Conservation (phyloP, 2,113 vertebrate genomes). For the Alouatta palliata region DNA sequence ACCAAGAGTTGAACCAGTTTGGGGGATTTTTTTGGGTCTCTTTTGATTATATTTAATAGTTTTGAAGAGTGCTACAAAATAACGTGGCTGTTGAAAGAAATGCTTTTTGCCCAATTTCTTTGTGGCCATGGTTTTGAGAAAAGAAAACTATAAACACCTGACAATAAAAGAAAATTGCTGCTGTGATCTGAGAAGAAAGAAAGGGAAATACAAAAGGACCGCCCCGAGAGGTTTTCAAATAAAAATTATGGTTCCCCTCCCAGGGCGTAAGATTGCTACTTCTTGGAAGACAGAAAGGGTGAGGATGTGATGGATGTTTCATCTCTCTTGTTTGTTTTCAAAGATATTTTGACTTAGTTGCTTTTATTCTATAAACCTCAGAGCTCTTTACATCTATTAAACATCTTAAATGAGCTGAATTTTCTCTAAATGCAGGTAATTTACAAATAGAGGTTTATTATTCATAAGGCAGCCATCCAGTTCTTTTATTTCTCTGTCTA, state of each 20-base stretch:
- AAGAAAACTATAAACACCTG: constrained; percentile 80
- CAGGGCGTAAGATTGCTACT: constrained; percentile 55
- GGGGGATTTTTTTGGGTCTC: not conserved
- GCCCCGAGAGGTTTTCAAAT: constrained; percentile 73
- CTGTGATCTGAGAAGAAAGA: constrained; percentile 74
- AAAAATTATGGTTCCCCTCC: constrained; percentile 65
- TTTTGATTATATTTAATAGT: constrained; percentile 71
- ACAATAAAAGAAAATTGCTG: constrained; percentile 76
- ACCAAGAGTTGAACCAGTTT: constrained; percentile 33
- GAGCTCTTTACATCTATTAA: constrained; percentile 49
- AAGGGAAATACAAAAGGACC: constrained; percentile 72
- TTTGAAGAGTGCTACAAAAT: constrained; percentile 70
- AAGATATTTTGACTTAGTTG: constrained; percentile 51
- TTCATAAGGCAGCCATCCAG: not conserved
- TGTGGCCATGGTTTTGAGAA: constrained; percentile 72
- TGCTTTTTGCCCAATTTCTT: constrained; percentile 73
- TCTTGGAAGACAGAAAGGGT: constrained; percentile 41
- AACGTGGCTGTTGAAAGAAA: constrained; percentile 70
- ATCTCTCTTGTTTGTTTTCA: constrained; percentile 59
- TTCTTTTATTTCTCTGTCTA: not conserved
- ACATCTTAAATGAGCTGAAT: constrained; percentile 54
- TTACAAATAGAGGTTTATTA: constrained; percentile 44
- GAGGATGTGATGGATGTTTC: not conserved
- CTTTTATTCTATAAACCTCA: constrained; percentile 43
- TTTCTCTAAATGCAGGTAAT: constrained; percentile 55